Evolutionary conservation across 2,113 vertebrate genomes (phyloP), one percentile per base, ranked within the genome.

Genomic region (Hipposideros armiger): DNA sequence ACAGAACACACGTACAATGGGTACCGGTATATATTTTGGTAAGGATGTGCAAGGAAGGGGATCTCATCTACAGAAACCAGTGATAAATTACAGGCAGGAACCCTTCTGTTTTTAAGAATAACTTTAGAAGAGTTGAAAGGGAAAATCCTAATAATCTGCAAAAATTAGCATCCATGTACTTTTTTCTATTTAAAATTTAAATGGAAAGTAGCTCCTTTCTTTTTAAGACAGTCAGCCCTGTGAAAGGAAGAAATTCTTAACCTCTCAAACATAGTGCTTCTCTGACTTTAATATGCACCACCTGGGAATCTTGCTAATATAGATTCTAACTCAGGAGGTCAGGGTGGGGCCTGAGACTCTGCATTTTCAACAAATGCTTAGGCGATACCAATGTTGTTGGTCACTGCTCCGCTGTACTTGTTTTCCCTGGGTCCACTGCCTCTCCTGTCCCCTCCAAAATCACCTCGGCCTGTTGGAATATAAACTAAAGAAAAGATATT

Each of bases 111-210:
- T 91, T 60, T 89, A 91, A 87, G 58, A n/a, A 47, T 77, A 64
- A 56, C 54, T 91, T 83, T 77, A 26, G 69, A 60, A 76, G 30
- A 83, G 30, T 26, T 74, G 69, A 91, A 52, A 76, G n/a, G 69
- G 60, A 82, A 87, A 62, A 74, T 82, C 13, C 67, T 67, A 90
- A 40, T 80, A 24, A 67, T 67, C 32, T 91, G 32, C 11, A 76
- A 80, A 89, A 82, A 60, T 42, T 58, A 60, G 60, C 15, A 69
- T 52, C 26, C 6, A 15, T 74, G 5, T 26, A 42, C 47, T 74
- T 93, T 45, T 83, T 84, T 62, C n/a, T 22, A 60, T 32, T 87
- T 87, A 76, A 67, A 87, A 45, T 87, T 91, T 69, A 82, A 91
- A 69, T 69, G 7, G 62, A 77, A 78, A 89, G 67, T 47, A 78